Evolutionary conservation across 2,797 vertebrate species (phyloP).

Genomic region (Microctenopoma lineatum): DNA sequence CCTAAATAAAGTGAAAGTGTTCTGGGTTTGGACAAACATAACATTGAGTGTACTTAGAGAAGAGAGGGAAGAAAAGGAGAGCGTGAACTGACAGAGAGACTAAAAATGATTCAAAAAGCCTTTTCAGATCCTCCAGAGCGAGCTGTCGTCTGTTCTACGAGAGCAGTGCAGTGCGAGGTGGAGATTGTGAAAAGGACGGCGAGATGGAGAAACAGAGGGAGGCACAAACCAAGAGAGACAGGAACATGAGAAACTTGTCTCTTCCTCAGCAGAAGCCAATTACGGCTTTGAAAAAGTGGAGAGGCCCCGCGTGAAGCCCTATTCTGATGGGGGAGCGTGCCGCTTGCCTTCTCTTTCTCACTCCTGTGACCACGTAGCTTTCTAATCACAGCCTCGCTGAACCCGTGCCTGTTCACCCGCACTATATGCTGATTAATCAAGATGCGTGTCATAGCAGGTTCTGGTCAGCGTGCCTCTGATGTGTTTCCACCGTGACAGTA

Average conservation of each 20-base stretch:
- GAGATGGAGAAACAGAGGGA: conserved; percentile 43
- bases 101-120: conserved; percentile 18
- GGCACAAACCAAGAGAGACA: conserved; percentile 49
- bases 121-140: conserved; percentile 30
- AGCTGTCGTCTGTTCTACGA: conserved; percentile 28
- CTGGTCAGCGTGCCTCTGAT: conserved; percentile 45
- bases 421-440: conserved; percentile 43
- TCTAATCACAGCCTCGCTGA: conserved; percentile 48
- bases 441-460: conserved; percentile 33
- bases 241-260: conserved; percentile 66
- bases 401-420: conserved; percentile 21
- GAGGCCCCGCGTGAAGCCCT: conserved; percentile 57
- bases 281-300: conserved; percentile 65
- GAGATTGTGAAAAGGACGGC: conserved; percentile 12
- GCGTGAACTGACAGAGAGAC: conserved; percentile 14
- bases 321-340: conserved; percentile 43
- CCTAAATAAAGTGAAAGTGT: conserved; percentile 23
- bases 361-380: conserved; percentile 38
- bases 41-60: conserved; percentile 5
- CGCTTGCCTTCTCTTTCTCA: conserved; percentile 32
- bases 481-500: conserved; percentile 24
- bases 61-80: background rate
- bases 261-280: conserved; percentile 75
- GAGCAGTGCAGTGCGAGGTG: conserved; percentile 21
- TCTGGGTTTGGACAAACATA: background rate